These are phyloP conservation scores for Maniola hyperantus DNA, from an alignment of 2,888 invertebrate genomes.

Conservation along the genomic window DNA sequence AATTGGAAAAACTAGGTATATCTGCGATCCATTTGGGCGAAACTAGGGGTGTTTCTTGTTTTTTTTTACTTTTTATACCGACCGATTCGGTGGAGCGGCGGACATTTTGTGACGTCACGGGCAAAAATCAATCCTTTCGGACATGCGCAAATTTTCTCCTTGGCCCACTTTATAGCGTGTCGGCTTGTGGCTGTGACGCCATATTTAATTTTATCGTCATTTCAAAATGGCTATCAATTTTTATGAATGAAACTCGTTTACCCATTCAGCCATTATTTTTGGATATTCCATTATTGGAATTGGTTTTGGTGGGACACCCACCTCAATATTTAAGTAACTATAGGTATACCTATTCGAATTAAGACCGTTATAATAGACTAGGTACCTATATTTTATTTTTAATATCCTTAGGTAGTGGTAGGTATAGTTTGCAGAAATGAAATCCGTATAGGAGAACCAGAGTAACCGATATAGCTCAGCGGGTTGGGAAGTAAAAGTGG, in stretches of 20 bases:
- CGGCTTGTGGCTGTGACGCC: slow-evolving; percentile 59
- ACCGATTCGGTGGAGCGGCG: slow-evolving; percentile 56
- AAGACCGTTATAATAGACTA: too few relatives aligned
- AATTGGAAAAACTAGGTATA: slow-evolving; percentile 43
- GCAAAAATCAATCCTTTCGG: slow-evolving; percentile 70
- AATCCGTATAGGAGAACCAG: too few relatives aligned
- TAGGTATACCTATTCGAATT: too few relatives aligned
- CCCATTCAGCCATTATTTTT: slow-evolving; percentile 73
- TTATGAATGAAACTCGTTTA: slow-evolving; percentile 70
- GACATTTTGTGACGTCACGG: slow-evolving; percentile 79
- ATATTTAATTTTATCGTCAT: slow-evolving; percentile 56
- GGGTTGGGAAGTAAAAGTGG: too few relatives aligned
- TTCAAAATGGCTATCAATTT: slow-evolving; percentile 62
- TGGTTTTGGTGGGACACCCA: background rate
- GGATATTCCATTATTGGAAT: slow-evolving; percentile 39
- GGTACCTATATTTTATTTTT: too few relatives aligned
- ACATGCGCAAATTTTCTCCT: slow-evolving; percentile 72
- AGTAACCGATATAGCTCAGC: too few relatives aligned
- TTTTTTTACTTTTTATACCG: slow-evolving; percentile 69
- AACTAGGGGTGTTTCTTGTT: slow-evolving; percentile 55
- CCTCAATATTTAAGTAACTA: too few relatives aligned
- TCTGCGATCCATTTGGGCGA: slow-evolving; percentile 54
- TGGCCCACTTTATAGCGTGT: slow-evolving; percentile 64
- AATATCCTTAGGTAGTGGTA: too few relatives aligned
- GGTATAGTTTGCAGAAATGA: too few relatives aligned